Conservation (phyloP, 2,888 invertebrate species). For the Cephalotes varians region DNA sequence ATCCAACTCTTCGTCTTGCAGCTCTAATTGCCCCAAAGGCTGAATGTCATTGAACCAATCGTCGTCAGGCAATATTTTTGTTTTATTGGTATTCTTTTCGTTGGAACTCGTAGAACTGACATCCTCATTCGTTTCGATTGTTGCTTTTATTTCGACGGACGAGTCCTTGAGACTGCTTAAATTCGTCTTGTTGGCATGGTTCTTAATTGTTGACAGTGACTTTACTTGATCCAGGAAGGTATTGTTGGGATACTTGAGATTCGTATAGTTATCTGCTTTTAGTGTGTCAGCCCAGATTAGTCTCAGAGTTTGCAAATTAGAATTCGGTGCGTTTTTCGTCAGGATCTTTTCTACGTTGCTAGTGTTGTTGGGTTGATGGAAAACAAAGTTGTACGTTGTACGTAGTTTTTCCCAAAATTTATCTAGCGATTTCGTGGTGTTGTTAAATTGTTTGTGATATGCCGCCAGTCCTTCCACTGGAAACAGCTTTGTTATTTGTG, state of each 20-base stretch:
- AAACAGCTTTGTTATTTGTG: conserved; percentile 79
- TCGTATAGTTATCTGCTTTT: conserved; percentile 1
- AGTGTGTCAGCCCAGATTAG: conserved; percentile 55
- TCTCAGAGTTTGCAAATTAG: conserved; percentile 59
- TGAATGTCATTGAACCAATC: conserved; percentile 70
- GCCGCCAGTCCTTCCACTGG: conserved; percentile 77
- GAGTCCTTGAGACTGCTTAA: not conserved
- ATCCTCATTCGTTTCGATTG: not conserved
- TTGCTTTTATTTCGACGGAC: not conserved
- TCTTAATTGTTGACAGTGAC: conserved; percentile 38
- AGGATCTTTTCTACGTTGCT: conserved; percentile 77
- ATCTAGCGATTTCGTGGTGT: conserved; percentile 76
- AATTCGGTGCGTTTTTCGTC: conserved; percentile 54
- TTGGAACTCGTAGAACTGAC: not conserved
- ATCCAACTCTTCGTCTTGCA: conserved; percentile 63
- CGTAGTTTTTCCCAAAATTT: conserved; percentile 80
- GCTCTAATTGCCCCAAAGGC: conserved; percentile 69
- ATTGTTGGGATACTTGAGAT: conserved; percentile 18
- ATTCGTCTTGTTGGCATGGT: not conserved
- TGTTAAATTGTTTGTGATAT: conserved; percentile 68
- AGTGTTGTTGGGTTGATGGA: conserved; percentile 77
- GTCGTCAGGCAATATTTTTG: conserved; percentile 11
- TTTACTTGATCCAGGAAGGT: conserved; percentile 35
- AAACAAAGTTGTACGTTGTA: conserved; percentile 80
- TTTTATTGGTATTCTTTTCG: not conserved